Conservation (phyloP, 2,888 invertebrate species). For the Ganaspis brasiliensis region DNA sequence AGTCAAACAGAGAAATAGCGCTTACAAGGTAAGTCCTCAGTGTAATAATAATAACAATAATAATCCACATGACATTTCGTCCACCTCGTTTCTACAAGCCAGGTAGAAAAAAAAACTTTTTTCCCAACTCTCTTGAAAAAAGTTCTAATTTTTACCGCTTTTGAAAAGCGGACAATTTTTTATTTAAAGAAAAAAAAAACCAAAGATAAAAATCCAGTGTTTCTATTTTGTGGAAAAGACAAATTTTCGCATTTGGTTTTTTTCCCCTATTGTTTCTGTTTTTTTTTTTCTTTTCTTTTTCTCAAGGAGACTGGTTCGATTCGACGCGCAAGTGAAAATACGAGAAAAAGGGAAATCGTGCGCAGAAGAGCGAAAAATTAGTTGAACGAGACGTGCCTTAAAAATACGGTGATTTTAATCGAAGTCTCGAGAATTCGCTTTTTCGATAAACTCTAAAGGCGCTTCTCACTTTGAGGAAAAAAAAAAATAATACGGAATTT, state of each 20-base stretch:
- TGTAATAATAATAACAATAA: slow-evolving; percentile 47
- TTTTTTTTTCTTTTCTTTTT: slow-evolving; percentile 23
- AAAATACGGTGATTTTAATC: not conserved
- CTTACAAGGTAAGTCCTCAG: slow-evolving; percentile 20
- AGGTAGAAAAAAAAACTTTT: too few species aligned
- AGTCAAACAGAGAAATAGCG: too few species aligned
- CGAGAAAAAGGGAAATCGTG: slow-evolving; percentile 60
- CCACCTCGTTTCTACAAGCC: too few species aligned
- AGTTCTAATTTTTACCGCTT: too few species aligned
- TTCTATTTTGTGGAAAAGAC: too few species aligned
- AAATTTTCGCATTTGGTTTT: too few species aligned
- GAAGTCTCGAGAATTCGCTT: not conserved
- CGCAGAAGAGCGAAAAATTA: slow-evolving; percentile 44
- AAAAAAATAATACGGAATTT: not conserved
- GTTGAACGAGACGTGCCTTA: slow-evolving; percentile 29
- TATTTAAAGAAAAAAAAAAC: slow-evolving; percentile 3
- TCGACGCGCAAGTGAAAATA: slow-evolving; percentile 58
- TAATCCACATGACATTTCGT: too few species aligned
- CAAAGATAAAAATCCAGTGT: not conserved
- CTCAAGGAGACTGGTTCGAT: slow-evolving; percentile 50
- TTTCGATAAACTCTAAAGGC: not conserved
- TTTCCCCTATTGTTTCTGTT: too few species aligned
- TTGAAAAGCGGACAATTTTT: too few species aligned
- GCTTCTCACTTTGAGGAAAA: not conserved
- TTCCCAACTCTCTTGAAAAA: too few species aligned